Conservation (phyloP, 2,888 invertebrate genomes). For the Thera obeliscata region DNA sequence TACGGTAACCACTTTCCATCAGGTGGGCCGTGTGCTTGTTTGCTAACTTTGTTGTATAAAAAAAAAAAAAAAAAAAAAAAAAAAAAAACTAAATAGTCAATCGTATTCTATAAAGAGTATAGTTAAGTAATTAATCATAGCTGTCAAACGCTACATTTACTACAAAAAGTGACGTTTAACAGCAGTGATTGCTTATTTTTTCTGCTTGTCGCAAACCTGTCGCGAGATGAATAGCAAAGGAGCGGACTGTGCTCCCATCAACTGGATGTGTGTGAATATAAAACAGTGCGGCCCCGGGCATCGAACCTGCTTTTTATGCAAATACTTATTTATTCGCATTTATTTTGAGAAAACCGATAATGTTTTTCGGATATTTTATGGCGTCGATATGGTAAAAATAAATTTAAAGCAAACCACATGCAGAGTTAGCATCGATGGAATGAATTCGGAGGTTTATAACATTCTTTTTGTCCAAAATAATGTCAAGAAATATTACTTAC, state of each 20-base stretch:
- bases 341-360: constrained; percentile 12
- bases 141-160: no score
- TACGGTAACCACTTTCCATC: no score
- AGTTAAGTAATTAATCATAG: no score
- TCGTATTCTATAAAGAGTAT: no score
- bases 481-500: not conserved
- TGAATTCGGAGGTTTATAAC: not conserved
- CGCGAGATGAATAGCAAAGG: not conserved
- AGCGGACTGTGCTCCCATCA: constrained; percentile 35
- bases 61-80: no score
- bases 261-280: constrained; percentile 55
- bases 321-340: constrained; percentile 24
- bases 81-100: no score
- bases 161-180: no score
- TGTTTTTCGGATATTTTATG: constrained; percentile 23
- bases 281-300: constrained; percentile 44
- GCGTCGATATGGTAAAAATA: constrained; percentile 3
- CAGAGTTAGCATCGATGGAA: not conserved
- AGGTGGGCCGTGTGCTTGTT: no score
- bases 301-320: constrained; percentile 44
- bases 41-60: no score
- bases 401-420: constrained; percentile 18
- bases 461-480: not conserved
- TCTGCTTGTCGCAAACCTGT: not conserved
- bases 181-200: not conserved